Base-by-base conservation (phyloP, 2,113 vertebrate species). In the Peromyscus californicus region DNA sequence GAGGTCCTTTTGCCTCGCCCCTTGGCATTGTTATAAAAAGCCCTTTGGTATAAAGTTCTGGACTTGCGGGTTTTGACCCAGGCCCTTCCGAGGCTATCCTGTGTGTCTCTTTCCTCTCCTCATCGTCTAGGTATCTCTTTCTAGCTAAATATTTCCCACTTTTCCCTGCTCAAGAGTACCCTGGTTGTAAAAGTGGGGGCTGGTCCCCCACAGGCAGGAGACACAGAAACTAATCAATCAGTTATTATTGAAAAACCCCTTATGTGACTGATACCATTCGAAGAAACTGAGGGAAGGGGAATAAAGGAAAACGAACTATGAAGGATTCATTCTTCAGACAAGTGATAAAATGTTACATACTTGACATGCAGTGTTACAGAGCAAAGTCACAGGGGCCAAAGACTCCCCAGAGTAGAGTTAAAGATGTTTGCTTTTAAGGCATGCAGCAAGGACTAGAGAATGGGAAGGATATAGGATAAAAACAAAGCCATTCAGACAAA, bases 151-250 rank as follows among this genome's bases (percentile, higher is more conserved):
- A 15, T 54, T 51, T 54, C 54, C 54, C 54, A 54, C 54, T 54
- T 54, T 12, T 54, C 11, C 54, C 54, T 54, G 54, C 54, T 54
- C 54, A 54, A 54, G 54, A 15, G 13, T 54, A 2, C 54, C 54
- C 54, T 54, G 54, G 11, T 15, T 54, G 13, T 54, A 54, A 54
- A 54, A 54, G 12, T 54, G 54, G 54, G 12, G 54, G 54, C 54
- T 15, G 54, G 13, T 15, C 54, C 9, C 54, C 54, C 48, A n/a
- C 54, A 89, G 39, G 31, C 45, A 92, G 31, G 22, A 90, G 22
- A 88, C 31, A 69, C n/a, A 59, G 70, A 96, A 95, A 90, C 42
- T 92, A 33, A 95, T 36, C n/a, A 90, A 75, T 48, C 80, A 80
- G 83, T 90, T 95, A 88, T 86, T 80, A 88, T 0, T 85, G 70